These are phyloP conservation scores for Lipophrys pholis DNA, from an alignment of 2,113 vertebrate species.

Conservation along the genomic window DNA sequence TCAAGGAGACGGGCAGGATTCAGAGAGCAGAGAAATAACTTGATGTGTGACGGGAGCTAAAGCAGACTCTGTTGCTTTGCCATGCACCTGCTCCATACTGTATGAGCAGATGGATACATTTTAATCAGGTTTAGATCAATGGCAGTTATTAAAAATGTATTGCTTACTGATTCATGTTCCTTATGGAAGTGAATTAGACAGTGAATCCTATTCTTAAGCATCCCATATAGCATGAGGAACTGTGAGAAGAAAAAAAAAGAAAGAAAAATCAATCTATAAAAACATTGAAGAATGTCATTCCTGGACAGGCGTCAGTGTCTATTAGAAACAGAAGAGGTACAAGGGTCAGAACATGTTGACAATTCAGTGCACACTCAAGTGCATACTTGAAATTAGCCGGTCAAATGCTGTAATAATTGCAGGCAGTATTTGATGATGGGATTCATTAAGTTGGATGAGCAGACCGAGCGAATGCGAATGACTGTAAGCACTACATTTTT, in stretches of 20 bases:
- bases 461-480: neutral
- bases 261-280: too few species aligned
- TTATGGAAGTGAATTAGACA: neutral
- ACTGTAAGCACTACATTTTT: neutral
- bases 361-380: neutral
- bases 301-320: neutral
- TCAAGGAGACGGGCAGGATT: conserved; percentile 1
- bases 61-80: conserved; percentile 6
- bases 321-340: neutral
- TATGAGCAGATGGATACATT: conserved; percentile 22
- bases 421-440: neutral
- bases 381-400: neutral
- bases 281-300: too few species aligned
- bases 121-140: conserved; percentile 2
- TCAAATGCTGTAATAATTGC: neutral
- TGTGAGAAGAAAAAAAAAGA: too few species aligned
- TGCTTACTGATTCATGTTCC: neutral
- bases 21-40: conserved; percentile 31
- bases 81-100: conserved; percentile 6
- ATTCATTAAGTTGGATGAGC: neutral
- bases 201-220: neutral
- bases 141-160: conserved; percentile 6
- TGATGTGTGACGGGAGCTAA: conserved; percentile 17
- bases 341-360: conserved; percentile 2
- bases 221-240: neutral